phyloP scores from a whole-genome alignment of 2,888 invertebrate species.

The Priocnemis perturbator region DNA sequence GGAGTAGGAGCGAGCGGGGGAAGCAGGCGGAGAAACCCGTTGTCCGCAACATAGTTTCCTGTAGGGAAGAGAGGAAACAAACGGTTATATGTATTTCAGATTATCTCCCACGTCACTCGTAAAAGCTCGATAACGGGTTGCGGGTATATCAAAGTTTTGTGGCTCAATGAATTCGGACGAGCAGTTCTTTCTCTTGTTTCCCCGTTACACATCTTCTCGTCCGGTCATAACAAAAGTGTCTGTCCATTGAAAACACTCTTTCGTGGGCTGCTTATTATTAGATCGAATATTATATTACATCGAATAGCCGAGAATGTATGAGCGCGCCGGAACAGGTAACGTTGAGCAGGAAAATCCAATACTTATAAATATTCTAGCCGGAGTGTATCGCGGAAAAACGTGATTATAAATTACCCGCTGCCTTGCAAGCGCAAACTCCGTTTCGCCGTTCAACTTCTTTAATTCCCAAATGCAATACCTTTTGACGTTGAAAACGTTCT shows the following conservation, averaged over 20 bases:
- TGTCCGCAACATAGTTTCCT: background rate
- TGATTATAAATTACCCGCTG: background rate
- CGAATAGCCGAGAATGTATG: too few relatives aligned
- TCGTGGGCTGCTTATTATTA: too few relatives aligned
- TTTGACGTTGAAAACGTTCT: too few relatives aligned
- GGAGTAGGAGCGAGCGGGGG: too few relatives aligned
- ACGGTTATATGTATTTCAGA: constrained; percentile 1
- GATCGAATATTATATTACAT: too few relatives aligned
- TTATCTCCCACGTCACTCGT: constrained; percentile 12
- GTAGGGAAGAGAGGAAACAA: background rate
- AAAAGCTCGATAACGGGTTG: constrained; percentile 32
- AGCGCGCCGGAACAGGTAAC: too few relatives aligned
- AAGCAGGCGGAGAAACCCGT: too few relatives aligned
- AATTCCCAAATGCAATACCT: too few relatives aligned
- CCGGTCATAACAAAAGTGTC: too few relatives aligned
- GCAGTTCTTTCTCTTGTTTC: constrained; percentile 10
- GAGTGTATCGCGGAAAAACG: background rate
- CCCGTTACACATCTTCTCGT: too few relatives aligned
- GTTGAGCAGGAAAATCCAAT: too few relatives aligned
- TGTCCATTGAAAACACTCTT: too few relatives aligned
- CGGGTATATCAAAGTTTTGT: constrained; percentile 17
- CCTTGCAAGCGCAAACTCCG: background rate
- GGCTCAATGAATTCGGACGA: constrained; percentile 42
- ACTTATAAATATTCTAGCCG: background rate
- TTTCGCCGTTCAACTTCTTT: background rate